Evolutionary conservation across 2,888 invertebrate species (phyloP).

Genomic region (Zhuqinia jingwanae): DNA sequence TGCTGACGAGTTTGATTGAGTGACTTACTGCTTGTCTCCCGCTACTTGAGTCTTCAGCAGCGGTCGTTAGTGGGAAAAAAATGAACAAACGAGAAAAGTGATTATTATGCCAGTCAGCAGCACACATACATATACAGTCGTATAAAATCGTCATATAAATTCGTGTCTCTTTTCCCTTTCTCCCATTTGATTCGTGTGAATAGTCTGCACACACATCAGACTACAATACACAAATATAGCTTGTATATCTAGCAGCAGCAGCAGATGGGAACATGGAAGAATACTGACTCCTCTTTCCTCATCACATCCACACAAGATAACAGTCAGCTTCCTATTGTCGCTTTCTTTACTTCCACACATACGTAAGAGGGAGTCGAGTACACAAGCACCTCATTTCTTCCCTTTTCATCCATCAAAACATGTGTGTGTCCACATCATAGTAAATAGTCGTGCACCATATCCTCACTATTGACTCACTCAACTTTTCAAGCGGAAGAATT

Average conservation of each 20-base stretch:
- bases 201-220: too few species aligned
- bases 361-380: background rate
- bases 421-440: background rate
- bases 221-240: too few species aligned
- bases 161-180: conserved; percentile 21
- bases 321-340: conserved; percentile 45
- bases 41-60: too few species aligned
- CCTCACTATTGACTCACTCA: conserved; percentile 9
- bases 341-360: background rate
- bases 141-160: conserved; percentile 54
- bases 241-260: too few species aligned
- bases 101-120: conserved; percentile 67
- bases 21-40: too few species aligned
- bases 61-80: too few species aligned
- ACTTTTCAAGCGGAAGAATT: conserved; percentile 22
- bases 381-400: background rate
- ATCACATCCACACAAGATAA: conserved; percentile 11
- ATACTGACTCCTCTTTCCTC: conserved; percentile 10
- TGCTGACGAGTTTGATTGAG: too few species aligned
- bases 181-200: conserved; percentile 13
- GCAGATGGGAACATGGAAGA: background rate
- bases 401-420: conserved; percentile 33
- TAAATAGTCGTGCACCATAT: background rate
- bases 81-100: conserved; percentile 54
- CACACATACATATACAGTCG: too few species aligned